Conservation (phyloP, 1,140 invertebrate genomes). For the Chymomyza costata region DNA sequence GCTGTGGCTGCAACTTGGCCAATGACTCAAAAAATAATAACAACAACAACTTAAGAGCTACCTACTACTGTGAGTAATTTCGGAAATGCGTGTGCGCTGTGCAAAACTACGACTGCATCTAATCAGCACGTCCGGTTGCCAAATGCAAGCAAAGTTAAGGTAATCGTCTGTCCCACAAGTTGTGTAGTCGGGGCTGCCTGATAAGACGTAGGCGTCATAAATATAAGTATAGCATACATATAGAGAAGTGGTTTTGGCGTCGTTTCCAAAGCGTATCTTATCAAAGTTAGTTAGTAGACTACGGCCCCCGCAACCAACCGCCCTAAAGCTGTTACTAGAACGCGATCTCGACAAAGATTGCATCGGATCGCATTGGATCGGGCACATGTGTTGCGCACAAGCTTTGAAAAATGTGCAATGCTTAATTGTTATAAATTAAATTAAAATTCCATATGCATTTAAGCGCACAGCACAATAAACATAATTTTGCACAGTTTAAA, state of each 20-base stretch:
- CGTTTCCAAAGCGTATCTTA: conserved; percentile 52
- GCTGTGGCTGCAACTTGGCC: conserved; percentile 18
- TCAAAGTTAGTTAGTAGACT: conserved; percentile 56
- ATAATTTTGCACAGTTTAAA: conserved; percentile 44
- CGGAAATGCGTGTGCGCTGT: conserved; percentile 43
- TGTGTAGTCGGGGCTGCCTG: too few species aligned
- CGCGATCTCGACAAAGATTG: too few species aligned
- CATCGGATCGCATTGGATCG: too few species aligned
- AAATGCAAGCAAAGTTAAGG: neutral
- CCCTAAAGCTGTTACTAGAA: too few species aligned
- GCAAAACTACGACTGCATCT: conserved; percentile 22
- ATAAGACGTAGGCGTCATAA: too few species aligned
- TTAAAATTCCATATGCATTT: conserved; percentile 27
- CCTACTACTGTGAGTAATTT: conserved; percentile 24
- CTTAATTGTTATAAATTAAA: conserved; percentile 20
- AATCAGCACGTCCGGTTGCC: conserved; percentile 42
- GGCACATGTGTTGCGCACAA: neutral
- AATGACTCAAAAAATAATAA: conserved; percentile 35
- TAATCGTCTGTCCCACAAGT: too few species aligned
- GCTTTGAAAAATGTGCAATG: conserved; percentile 23
- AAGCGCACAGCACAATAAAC: conserved; percentile 2
- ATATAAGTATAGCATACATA: neutral
- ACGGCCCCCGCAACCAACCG: too few species aligned
- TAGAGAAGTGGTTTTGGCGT: conserved; percentile 35
- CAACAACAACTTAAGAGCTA: conserved; percentile 5